Conservation (phyloP, 2,888 invertebrate genomes). For the Hermaeophaga mercurialis region DNA sequence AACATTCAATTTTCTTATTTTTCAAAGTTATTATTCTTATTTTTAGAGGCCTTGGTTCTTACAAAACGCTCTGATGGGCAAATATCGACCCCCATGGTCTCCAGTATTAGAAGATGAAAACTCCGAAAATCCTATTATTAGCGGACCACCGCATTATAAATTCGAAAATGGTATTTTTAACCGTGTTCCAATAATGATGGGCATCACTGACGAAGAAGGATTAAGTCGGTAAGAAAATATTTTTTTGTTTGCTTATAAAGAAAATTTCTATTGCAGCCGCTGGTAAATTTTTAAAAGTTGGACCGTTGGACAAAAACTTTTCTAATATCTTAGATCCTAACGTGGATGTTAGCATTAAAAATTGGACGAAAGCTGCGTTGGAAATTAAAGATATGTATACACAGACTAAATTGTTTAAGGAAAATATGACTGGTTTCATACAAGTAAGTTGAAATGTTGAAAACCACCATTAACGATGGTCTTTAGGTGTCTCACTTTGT, state of each 20-base stretch:
- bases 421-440: background rate
- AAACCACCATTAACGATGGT: too few relatives aligned
- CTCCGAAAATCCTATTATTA: conserved; percentile 6
- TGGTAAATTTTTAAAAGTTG: background rate
- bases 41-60: background rate
- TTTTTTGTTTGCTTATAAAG: too few relatives aligned
- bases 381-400: conserved; percentile 13
- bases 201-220: conserved; percentile 20
- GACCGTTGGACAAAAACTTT: background rate
- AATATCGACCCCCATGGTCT: conserved; percentile 3
- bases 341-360: background rate
- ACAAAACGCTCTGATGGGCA: background rate
- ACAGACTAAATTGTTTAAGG: background rate
- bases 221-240: conserved; percentile 5
- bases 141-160: conserved; percentile 21
- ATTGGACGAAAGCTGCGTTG: background rate
- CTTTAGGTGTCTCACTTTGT: too few relatives aligned
- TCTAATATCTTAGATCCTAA: background rate
- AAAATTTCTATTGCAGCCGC: background rate
- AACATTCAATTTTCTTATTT: too few relatives aligned
- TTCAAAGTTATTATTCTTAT: background rate
- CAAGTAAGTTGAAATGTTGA: background rate
- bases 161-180: conserved; percentile 21
- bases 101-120: conserved; percentile 16
- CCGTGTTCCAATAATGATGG: conserved; percentile 19